phyloP scores from a whole-genome alignment of 2,113 vertebrate species.

The Phoenicopterus ruber region DNA sequence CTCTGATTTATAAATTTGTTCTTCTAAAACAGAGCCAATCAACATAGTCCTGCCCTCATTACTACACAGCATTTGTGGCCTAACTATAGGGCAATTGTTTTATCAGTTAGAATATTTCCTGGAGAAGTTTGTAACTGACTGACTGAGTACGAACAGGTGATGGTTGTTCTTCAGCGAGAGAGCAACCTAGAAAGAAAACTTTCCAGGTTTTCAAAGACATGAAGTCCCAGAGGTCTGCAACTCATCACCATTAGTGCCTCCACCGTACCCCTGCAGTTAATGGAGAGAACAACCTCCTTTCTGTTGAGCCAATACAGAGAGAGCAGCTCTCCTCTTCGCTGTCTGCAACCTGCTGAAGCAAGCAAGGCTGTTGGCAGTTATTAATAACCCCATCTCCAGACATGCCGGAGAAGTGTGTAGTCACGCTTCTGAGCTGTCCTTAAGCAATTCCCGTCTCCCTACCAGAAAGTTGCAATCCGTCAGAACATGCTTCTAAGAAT shows the following conservation, averaged over 20 bases:
- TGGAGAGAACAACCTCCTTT: neutral
- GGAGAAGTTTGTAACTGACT: neutral
- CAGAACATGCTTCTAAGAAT: conserved; percentile 45
- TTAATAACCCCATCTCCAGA: conserved; percentile 43
- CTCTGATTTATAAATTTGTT: neutral
- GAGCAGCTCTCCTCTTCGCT: neutral
- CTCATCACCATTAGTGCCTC: neutral
- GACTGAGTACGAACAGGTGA: neutral
- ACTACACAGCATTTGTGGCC: neutral
- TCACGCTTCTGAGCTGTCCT: conserved; percentile 17
- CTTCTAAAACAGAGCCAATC: neutral
- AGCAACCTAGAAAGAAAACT: neutral
- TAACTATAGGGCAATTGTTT: neutral
- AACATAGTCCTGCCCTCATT: neutral
- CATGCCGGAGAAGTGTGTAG: neutral
- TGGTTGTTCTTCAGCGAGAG: neutral
- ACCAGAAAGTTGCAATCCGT: conserved; percentile 12
- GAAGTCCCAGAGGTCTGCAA: neutral
- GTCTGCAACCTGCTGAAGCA: neutral
- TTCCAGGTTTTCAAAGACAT: neutral
- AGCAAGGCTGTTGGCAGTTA: conserved; percentile 2
- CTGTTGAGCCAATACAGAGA: neutral
- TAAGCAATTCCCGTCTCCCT: neutral
- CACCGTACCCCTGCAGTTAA: neutral
- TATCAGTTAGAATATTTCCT: neutral